Conservation (phyloP, 1,140 invertebrate species). For the Philotrypesis tridentata region DNA sequence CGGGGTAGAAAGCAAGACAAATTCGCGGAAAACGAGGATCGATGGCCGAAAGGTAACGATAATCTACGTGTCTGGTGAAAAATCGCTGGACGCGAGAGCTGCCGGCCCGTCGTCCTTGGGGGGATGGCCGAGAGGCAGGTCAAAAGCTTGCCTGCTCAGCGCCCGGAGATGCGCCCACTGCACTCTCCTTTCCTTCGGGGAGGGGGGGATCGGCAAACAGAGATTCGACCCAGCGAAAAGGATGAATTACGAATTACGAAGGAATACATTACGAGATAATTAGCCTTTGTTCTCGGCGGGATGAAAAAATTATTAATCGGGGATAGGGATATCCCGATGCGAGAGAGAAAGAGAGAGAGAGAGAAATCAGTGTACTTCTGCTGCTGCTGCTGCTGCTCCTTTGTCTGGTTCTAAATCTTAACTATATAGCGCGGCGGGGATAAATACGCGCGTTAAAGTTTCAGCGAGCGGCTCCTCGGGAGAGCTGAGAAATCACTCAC, state of each 20-base stretch:
- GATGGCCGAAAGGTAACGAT: constrained; percentile 51
- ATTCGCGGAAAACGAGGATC: constrained; percentile 10
- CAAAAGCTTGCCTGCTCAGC: too few species aligned
- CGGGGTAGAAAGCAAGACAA: neutral
- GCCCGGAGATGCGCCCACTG: neutral
- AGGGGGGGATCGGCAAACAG: too few species aligned
- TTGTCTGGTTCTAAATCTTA: neutral
- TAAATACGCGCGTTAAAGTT: constrained; percentile 13
- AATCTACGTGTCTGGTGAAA: constrained; percentile 51
- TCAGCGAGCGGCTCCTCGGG: neutral
- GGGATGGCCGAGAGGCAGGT: neutral
- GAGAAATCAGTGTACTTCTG: neutral
- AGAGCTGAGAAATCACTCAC: neutral
- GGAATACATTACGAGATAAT: too few species aligned
- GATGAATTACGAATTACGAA: neutral
- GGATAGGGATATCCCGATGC: too few species aligned
- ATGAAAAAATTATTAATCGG: too few species aligned
- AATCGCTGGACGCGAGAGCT: constrained; percentile 8
- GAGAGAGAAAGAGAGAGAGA: neutral
- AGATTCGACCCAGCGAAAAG: neutral
- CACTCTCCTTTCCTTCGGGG: neutral
- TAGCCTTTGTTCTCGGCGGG: too few species aligned
- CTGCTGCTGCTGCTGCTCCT: too few species aligned
- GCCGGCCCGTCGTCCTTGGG: neutral
- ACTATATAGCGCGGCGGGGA: neutral